A percentile compares a stretch with the other conserved stretches of the same genome.
phyloP scores from a whole-genome alignment of 2,888 invertebrate species.

The Caenorhabditis imperialis region DNA sequence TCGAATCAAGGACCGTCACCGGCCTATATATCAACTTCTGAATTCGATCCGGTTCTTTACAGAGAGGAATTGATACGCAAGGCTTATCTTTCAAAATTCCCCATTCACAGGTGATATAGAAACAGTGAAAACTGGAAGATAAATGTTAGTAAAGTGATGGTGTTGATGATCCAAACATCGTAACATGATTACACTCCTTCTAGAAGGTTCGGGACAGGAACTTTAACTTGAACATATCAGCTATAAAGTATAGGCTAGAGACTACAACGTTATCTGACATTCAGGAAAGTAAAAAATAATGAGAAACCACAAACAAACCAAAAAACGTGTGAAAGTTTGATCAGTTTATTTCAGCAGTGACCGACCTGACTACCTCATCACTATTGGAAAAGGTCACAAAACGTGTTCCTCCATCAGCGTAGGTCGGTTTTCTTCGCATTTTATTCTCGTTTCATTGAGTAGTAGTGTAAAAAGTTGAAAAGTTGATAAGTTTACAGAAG shows the following conservation, averaged over 20 bases:
- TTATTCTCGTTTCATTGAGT: conserved; percentile 10
- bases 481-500: conserved; percentile 33
- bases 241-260: too few relatives aligned
- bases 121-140: too few relatives aligned
- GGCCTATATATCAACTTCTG: conserved; percentile 46
- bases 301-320: background rate
- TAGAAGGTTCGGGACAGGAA: too few relatives aligned
- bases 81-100: conserved; percentile 50
- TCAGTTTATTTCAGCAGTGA: conserved; percentile 38
- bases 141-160: too few relatives aligned
- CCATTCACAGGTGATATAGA: conserved; percentile 36
- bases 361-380: conserved; percentile 54
- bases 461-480: background rate
- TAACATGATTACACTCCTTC: too few relatives aligned
- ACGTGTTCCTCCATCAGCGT: conserved; percentile 51
- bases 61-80: conserved; percentile 53
- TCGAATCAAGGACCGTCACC: conserved; percentile 32
- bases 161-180: too few relatives aligned
- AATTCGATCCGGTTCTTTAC: conserved; percentile 57
- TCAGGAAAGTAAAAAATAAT: too few relatives aligned
- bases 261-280: too few relatives aligned
- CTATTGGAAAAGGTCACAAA: conserved; percentile 44
- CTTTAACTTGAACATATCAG: too few relatives aligned
- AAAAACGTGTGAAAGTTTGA: conserved; percentile 15
- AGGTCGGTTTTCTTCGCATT: conserved; percentile 27